Evolutionary conservation across 2,888 invertebrate genomes (phyloP).

Genomic region (Drosophila hamatofila): DNA sequence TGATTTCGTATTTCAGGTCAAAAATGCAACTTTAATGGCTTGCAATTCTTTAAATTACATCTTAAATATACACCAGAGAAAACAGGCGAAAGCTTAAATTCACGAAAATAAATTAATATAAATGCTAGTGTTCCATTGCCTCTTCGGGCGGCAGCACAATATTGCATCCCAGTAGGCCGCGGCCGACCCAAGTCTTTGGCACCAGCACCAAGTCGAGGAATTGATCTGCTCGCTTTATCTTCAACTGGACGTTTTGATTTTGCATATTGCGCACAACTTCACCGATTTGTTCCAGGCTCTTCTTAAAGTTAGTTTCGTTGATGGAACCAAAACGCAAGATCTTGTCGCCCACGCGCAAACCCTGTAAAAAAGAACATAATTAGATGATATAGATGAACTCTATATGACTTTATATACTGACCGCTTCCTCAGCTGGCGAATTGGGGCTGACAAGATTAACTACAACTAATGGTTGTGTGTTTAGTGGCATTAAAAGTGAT

Average conservation of each 20-base stretch:
- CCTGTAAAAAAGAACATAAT: conserved; percentile 85
- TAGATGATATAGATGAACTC: not conserved
- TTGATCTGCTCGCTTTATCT: conserved; percentile 86
- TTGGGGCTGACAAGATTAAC: conserved; percentile 90
- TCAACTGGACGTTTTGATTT: conserved; percentile 86
- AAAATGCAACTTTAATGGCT: conserved; percentile 15
- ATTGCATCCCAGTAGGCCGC: conserved; percentile 91
- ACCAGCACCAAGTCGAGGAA: conserved; percentile 87
- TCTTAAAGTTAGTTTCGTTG: conserved; percentile 89
- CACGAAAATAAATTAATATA: not conserved
- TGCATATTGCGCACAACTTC: conserved; percentile 88
- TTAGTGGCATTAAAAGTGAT: conserved; percentile 15
- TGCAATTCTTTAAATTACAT: conserved; percentile 18
- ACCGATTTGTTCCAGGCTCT: conserved; percentile 89
- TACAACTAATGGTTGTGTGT: conserved; percentile 87
- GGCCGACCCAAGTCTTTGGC: conserved; percentile 92
- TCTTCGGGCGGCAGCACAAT: conserved; percentile 85
- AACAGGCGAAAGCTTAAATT: not conserved
- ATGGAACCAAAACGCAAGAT: conserved; percentile 92
- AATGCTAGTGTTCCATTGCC: conserved; percentile 52
- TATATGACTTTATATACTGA: conserved; percentile 84
- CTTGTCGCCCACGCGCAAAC: conserved; percentile 89
- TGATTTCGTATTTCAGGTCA: conserved; percentile 16
- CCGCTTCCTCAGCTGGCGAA: conserved; percentile 94
- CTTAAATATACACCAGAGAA: conserved; percentile 20